A percentile compares a stretch with the other conserved stretches of the same genome.
Evolutionary conservation across 2,797 vertebrate genomes (phyloP).

Genomic region (Labroides dimidiatus): DNA sequence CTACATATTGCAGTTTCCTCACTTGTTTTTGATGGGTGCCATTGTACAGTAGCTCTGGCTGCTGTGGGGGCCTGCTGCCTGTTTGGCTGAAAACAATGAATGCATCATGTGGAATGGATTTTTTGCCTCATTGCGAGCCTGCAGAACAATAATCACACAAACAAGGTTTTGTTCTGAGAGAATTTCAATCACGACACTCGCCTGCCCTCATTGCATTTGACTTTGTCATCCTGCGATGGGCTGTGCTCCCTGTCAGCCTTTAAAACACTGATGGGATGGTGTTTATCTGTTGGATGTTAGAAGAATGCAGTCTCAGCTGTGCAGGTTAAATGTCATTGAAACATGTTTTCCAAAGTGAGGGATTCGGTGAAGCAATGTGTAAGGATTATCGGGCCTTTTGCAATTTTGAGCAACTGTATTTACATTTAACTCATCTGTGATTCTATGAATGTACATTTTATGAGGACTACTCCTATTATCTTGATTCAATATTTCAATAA

Average conservation of each 20-base stretch:
- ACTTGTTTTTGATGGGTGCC: constrained; percentile 26
- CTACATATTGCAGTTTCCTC: constrained; percentile 32
- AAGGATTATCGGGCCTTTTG: constrained; percentile 6
- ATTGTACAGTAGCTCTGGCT: constrained; percentile 57
- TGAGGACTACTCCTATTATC: background rate
- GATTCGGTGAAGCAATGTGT: constrained; percentile 18
- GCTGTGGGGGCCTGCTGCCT: constrained; percentile 56
- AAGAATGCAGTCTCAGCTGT: constrained; percentile 25
- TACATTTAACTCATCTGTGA: background rate
- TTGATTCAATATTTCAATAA: background rate
- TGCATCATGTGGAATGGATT: constrained; percentile 81
- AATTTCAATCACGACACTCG: constrained; percentile 71
- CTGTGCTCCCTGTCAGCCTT: constrained; percentile 21
- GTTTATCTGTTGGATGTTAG: constrained; percentile 21
- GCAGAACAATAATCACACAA: constrained; percentile 75
- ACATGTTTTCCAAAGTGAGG: background rate
- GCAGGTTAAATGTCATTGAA: constrained; percentile 17
- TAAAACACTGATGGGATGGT: constrained; percentile 18
- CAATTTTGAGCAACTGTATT: no score
- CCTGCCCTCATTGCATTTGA: constrained; percentile 46
- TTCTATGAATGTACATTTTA: background rate
- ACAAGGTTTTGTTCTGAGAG: constrained; percentile 72
- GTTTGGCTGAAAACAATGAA: constrained; percentile 75
- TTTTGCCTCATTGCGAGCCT: constrained; percentile 64
- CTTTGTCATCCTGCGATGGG: constrained; percentile 61